Base-by-base conservation (phyloP, 2,888 invertebrate species). In the Galeruca laticollis region DNA sequence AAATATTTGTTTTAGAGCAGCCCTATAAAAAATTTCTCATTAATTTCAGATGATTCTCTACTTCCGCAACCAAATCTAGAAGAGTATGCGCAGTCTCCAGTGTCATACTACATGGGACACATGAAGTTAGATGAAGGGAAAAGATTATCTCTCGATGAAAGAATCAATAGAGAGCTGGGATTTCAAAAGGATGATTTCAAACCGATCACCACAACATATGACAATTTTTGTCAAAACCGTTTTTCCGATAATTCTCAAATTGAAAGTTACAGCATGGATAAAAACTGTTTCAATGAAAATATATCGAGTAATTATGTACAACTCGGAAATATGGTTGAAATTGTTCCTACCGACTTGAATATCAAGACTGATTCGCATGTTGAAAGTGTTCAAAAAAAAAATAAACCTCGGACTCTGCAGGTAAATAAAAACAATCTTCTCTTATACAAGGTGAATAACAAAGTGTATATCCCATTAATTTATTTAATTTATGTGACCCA, bases 261-360 rank as follows among this genome's bases (percentile, higher is more conserved):
- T 35, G 18, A 31, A 11, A 57, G 6, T 35, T 18, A 15, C 9
- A 18, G 18, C 4, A 35, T 57, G 15, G 35, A 57, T n/a, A 33
- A 31, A 18, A 31, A 35, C 6, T 10, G 31, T 13, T 26, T 40
- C 56, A 21, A 61, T 26, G 26, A 52, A 13, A 54, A 54, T 63
- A n/a, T 40, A 9, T 63, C 63, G 6, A n/a, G 51, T 6, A 73
- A 64, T 60, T 79, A 85, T 57, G 79, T 87, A 15, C 86, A 89
- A 86, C 88, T 90, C 21, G 90, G 90, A 9, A 90, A 90, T 78
- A 88, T 90, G 82, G 82, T 90, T 43, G 89, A 90, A 83, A 89
- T 90, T 31, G 87, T 89, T 15, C 90, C 90, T 6, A 86, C 86
- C 15, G 86, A 87, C 52, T 56, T 60, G 60, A 66, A 62, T 21